phyloP scores from a whole-genome alignment of 2,113 vertebrate genomes.

The Hippocampus zosterae region DNA sequence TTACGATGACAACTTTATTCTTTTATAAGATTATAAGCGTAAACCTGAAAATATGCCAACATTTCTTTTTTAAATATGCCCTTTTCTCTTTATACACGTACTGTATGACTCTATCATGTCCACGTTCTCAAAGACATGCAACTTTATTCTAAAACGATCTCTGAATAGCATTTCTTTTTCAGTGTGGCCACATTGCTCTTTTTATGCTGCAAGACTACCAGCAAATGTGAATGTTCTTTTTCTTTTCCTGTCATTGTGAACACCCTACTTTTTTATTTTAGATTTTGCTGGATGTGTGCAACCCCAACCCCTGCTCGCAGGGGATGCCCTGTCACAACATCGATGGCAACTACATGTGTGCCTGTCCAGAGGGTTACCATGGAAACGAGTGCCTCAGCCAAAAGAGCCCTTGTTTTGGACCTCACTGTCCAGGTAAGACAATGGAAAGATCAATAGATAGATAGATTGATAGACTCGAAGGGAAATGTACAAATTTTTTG shows the following conservation, averaged over 20 bases:
- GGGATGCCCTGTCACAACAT: constrained; percentile 58
- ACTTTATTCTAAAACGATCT: too few species aligned
- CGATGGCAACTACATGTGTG: constrained; percentile 64
- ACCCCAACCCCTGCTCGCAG: constrained; percentile 72
- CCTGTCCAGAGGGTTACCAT: constrained; percentile 69
- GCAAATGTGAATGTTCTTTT: background rate
- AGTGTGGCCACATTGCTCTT: too few species aligned
- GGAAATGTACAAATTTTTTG: background rate
- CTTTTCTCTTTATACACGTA: too few species aligned
- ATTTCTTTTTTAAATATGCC: too few species aligned
- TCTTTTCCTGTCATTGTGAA: background rate
- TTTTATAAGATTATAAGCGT: too few species aligned
- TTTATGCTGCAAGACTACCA: background rate
- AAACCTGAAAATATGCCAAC: too few species aligned
- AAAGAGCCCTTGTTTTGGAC: constrained; percentile 65
- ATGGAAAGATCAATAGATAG: background rate
- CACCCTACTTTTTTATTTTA: constrained; percentile 30
- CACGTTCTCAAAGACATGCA: too few species aligned
- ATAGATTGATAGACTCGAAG: too few species aligned
- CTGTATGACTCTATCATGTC: too few species aligned
- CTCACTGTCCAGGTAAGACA: constrained; percentile 69
- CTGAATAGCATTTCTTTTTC: too few species aligned
- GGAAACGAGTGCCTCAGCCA: constrained; percentile 66
- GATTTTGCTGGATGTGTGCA: constrained; percentile 61
- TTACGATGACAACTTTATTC: too few species aligned